Evolutionary conservation across 2,113 vertebrate species (phyloP).

Genomic region (Thalassarche chlororhynchos): DNA sequence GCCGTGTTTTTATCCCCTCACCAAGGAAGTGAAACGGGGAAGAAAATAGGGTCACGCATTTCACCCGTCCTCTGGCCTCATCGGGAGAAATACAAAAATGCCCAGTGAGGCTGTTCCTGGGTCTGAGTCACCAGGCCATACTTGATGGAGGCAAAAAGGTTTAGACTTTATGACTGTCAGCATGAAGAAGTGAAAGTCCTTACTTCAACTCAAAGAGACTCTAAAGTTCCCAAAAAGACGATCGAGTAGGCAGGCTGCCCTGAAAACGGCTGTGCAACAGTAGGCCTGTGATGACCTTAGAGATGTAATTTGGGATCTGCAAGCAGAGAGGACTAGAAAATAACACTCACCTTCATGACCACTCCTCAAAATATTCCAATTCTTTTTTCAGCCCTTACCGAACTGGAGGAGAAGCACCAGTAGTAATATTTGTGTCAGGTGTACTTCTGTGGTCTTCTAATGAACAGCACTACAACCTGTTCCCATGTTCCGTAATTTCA

Average conservation of each 20-base stretch:
- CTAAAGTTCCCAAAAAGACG: no score
- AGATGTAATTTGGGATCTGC: background rate
- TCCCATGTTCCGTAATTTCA: rapidly evolving
- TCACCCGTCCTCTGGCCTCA: background rate
- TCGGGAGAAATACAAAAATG: rapidly evolving
- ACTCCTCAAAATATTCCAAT: background rate
- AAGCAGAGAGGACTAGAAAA: background rate
- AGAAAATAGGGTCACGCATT: rapidly evolving
- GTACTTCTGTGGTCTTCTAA: background rate
- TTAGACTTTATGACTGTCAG: background rate
- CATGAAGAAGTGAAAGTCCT: background rate
- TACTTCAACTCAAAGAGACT: background rate
- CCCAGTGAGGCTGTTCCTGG: no score
- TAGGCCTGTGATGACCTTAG: background rate
- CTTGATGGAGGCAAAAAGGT: background rate
- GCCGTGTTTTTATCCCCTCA: background rate
- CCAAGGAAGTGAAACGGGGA: rapidly evolving
- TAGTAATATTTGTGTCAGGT: background rate
- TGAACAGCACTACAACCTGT: background rate
- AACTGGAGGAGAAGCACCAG: background rate
- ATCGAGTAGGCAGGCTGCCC: no score
- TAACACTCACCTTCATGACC: background rate
- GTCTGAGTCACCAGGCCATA: background rate
- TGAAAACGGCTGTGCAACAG: background rate
- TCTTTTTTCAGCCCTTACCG: background rate